Conservation (phyloP, 2,888 invertebrate species). For the Hypsopygia costalis region DNA sequence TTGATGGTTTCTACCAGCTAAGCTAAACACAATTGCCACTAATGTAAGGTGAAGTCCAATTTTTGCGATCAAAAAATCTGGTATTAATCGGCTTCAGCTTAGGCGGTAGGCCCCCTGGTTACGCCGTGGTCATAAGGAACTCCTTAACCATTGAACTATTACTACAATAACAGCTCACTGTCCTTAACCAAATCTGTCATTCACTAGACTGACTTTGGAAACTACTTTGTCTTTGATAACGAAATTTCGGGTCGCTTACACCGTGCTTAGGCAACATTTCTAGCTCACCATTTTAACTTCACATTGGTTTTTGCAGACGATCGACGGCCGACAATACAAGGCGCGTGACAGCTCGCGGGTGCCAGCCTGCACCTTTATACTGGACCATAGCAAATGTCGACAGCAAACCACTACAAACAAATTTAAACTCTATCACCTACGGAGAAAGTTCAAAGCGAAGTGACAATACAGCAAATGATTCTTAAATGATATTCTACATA, state of each 20-base stretch:
- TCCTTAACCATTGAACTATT: no score
- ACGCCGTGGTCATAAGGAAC: no score
- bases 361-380: conserved; percentile 44
- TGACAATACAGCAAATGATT: conserved; percentile 6
- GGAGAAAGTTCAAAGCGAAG: conserved; percentile 14
- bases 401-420: conserved; percentile 12
- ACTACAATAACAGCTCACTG: no score
- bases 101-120: no score
- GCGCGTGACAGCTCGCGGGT: conserved; percentile 75
- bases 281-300: conserved; percentile 42
- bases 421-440: conserved; percentile 18
- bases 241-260: not conserved
- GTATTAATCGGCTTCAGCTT: no score
- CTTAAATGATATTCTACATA: not conserved
- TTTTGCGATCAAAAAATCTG: no score
- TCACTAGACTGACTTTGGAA: no score
- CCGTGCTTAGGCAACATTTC: not conserved
- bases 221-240: no score
- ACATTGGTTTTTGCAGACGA: conserved; percentile 46
- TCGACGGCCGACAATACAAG: conserved; percentile 43
- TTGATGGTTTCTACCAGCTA: no score
- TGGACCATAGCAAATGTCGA: conserved; percentile 26
- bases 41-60: no score
- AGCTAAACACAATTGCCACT: no score
- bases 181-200: no score